Percentiles rank a stretch among this genome's conserved stretches.
Evolutionary conservation across 2,113 vertebrate genomes (phyloP).

Genomic region (Protobothrops mucrosquamatus): DNA sequence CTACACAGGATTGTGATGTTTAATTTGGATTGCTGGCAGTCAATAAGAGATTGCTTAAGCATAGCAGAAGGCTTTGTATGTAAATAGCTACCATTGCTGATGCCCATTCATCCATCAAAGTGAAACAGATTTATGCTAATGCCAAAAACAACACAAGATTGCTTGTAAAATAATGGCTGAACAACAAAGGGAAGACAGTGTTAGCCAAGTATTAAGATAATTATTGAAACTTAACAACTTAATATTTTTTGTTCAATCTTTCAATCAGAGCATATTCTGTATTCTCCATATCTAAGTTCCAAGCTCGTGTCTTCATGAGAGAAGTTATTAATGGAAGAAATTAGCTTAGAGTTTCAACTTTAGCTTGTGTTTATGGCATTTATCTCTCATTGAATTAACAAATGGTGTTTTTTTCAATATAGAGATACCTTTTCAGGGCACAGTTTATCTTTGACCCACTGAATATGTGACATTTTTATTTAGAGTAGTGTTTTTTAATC

Average conservation of each 20-base stretch:
- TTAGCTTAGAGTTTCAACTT: neutral
- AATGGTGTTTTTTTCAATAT: neutral
- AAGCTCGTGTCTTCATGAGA: neutral
- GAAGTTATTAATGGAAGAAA: neutral
- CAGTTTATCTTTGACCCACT: neutral
- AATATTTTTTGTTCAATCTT: neutral
- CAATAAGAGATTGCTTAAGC: neutral
- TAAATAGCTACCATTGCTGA: slow-evolving; percentile 24
- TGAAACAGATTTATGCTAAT: slow-evolving; percentile 30
- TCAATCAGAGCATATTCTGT: slow-evolving; percentile 7
- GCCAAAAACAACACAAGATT: slow-evolving; percentile 9
- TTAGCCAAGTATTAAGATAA: slow-evolving; percentile 27
- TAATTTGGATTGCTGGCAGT: slow-evolving; percentile 23
- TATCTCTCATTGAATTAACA: neutral
- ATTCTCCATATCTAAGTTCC: slow-evolving; percentile 7
- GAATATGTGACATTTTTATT: neutral
- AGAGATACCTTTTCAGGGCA: neutral
- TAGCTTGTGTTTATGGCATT: neutral
- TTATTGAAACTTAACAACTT: neutral
- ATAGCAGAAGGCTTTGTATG: slow-evolving; percentile 20
- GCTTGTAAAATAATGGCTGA: slow-evolving; percentile 29
- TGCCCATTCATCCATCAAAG: slow-evolving; percentile 29
- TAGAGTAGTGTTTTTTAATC: neutral
- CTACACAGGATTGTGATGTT: slow-evolving; percentile 19
- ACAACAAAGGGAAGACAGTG: slow-evolving; percentile 37